Evolutionary conservation across 1,140 invertebrate genomes (phyloP), one percentile per base, ranked within the genome.

Genomic region (Polypedilum pembai): DNA sequence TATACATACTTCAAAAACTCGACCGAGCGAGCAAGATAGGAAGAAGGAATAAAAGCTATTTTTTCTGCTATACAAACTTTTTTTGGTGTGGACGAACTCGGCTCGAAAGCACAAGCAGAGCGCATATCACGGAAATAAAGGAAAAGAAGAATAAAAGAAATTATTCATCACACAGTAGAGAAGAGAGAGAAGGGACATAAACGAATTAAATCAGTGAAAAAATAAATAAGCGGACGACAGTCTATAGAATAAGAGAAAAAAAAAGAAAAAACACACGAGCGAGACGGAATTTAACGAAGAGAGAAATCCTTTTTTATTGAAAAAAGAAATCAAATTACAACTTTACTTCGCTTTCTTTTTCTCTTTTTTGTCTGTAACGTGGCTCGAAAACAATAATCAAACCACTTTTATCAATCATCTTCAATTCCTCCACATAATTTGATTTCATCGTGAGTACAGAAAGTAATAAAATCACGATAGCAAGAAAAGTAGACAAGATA

Each of bases 301-400:
- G 4, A 4, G 3, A 56, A 56, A 56, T 56, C 45, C 45, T 56
- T 56, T 56, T 56, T n/a, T n/a, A 56, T 56, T 12, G 45, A 56
- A 56, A 56, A 56, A 8, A 56, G 45, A 56, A 56, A 56, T 56
- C 15, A n/a, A 56, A 56, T 56, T 56, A 56, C 45, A 56, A n/a
- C 45, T 56, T 33, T 5, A 33, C 5, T 33, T 5, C 24, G 24
- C 24, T 3, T 3, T 1, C 24, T 33, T 5, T 33, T 5, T 1
- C 24, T 33, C 24, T 33, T 33, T 33, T 33, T 33, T 56, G 45
- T 56, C 3, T 56, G 10, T 56, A n/a, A n/a, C 45, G 24, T 3
- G 24, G 24, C 24, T 33, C 24, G 24, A 33, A 33, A 33, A 33
- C 45, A 56, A 56, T 12, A 56, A 56, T 56, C 45, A 56, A n/a